These are phyloP conservation scores for Gila orcuttii DNA, from an alignment of 2,113 vertebrate genomes.

Conservation along the genomic window DNA sequence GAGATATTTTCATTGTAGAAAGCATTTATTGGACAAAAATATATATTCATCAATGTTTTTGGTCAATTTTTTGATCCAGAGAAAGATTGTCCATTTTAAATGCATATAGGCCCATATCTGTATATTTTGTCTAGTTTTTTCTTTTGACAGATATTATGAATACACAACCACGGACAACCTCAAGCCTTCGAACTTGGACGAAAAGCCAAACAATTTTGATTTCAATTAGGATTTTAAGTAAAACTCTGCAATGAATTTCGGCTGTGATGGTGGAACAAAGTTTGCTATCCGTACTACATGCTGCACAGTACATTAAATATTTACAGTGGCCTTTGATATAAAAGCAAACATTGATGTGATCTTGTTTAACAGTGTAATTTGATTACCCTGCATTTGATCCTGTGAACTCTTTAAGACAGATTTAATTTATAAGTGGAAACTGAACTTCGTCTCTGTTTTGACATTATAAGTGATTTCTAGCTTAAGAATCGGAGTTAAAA, in stretches of 20 bases:
- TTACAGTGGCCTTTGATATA: slow-evolving; percentile 3
- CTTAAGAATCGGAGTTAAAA: neutral
- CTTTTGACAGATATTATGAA: neutral
- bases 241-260: neutral
- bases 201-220: neutral
- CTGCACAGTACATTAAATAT: neutral
- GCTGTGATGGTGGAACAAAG: neutral
- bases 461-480: neutral
- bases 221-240: neutral
- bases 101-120: neutral
- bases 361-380: slow-evolving; percentile 1
- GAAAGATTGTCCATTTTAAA: neutral
- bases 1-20: neutral
- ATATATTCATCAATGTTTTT: neutral
- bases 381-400: neutral
- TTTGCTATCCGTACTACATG: neutral
- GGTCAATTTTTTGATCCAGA: neutral
- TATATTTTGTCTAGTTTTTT: neutral
- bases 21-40: neutral
- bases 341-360: neutral
- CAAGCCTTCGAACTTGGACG: neutral
- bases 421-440: slow-evolving; percentile 1
- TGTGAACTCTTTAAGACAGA: neutral
- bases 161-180: neutral
- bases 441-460: neutral